Evolutionary conservation across 1,140 invertebrate species (phyloP), one percentile per base, ranked within the genome.

Genomic region (Mycetomoellerius zeteki): DNA sequence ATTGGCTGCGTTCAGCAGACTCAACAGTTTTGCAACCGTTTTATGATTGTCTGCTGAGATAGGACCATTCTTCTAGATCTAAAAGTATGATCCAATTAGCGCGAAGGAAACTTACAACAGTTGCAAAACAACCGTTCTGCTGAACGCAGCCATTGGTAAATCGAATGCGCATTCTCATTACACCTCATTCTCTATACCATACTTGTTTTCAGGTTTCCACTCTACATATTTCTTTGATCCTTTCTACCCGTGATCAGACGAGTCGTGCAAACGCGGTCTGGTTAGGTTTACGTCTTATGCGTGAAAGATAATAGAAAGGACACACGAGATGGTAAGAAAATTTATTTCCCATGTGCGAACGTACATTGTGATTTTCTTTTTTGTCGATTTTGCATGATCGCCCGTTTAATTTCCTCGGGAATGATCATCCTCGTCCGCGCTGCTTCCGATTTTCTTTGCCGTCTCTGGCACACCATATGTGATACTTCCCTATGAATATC

Each of bases 281-380:
- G 88, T 87, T 69, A 72, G n/a, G 89, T 88, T 54, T 85, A 85
- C 91, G 56, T 91, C 88, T 92, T n/a, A 90, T 90, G 89, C 85
- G 85, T 65, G 24, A 67, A 87, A 91, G 88, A 71, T 92, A 80
- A 58, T 91, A 72, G 91, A 87, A 92, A 90, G 65, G 30, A 21
- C 30, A 21, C 24, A 60, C 76, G 54, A 91, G 73, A 94, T 94
- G 93, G 93, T 93, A 90, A 94, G 93, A 75, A 86, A 64, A 8
- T 21, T 33, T 21, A 19, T 6, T 27, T 65, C 33, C 19, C 19
- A 8, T 7, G 14, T 33, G 52, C 69, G 0, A 12, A 14, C 33
- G 56, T 65, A 43, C 19, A 12, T 65, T 5, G 10, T 21, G 14
- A 3, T 12, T 65, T 27, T 43, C 0, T 7, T 1, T 19, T 5